These are phyloP conservation scores for Kuschelorhynchus macadamiae DNA, from an alignment of 2,888 invertebrate species.

Conservation along the genomic window DNA sequence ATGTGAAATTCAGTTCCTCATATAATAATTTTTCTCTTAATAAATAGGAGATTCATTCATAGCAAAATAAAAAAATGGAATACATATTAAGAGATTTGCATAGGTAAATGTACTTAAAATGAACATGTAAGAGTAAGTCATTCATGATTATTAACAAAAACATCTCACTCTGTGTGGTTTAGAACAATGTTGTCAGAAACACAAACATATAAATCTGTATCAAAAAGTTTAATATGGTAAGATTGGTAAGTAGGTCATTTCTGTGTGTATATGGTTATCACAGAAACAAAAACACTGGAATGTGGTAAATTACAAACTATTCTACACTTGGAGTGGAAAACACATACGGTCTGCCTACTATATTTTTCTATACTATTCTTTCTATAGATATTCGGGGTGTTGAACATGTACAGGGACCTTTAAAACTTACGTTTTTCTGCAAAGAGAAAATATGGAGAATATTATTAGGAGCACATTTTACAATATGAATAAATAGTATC, in stretches of 20 bases:
- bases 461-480: slow-evolving; percentile 30
- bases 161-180: slow-evolving; percentile 22
- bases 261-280: slow-evolving; percentile 24
- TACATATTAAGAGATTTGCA: too few relatives aligned
- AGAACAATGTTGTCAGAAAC: slow-evolving; percentile 19
- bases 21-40: too few relatives aligned
- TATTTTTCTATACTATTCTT: slow-evolving; percentile 33
- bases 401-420: slow-evolving; percentile 45
- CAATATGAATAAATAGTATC: too few relatives aligned
- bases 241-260: slow-evolving; percentile 19
- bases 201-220: slow-evolving; percentile 21
- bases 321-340: slow-evolving; percentile 29
- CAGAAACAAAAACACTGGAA: slow-evolving; percentile 32
- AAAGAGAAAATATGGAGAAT: slow-evolving; percentile 53
- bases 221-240: slow-evolving; percentile 15
- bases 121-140: slow-evolving; percentile 28
- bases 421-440: slow-evolving; percentile 62
- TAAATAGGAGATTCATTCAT: too few relatives aligned
- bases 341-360: slow-evolving; percentile 54
- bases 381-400: slow-evolving; percentile 54
- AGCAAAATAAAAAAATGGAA: too few relatives aligned
- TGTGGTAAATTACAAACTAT: slow-evolving; percentile 44
- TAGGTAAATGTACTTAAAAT: slow-evolving; percentile 4
- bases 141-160: slow-evolving; percentile 10
- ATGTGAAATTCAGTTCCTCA: too few relatives aligned